phyloP scores from a whole-genome alignment of 2,797 vertebrate species.

The Coregonus sp. region DNA sequence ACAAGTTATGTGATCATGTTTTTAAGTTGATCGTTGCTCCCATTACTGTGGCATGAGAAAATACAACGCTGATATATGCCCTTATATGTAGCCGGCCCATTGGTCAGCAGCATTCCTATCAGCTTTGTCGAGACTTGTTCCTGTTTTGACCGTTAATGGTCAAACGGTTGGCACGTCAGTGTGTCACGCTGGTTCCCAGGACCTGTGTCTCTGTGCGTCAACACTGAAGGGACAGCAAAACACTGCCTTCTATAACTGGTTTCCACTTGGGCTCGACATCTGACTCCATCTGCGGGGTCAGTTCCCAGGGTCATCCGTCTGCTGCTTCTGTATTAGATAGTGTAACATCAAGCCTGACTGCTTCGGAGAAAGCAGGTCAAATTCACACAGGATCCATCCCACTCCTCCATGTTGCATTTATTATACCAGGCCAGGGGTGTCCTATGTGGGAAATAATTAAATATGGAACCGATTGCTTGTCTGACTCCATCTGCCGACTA shows the following conservation, averaged over 20 bases:
- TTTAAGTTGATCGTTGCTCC: background rate
- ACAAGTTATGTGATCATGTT: background rate
- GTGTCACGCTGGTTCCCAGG: conserved; percentile 25
- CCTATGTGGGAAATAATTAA: background rate
- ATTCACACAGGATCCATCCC: conserved; percentile 33
- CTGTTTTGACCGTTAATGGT: conserved; percentile 62
- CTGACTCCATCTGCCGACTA: background rate
- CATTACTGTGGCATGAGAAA: background rate
- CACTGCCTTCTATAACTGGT: background rate
- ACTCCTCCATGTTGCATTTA: no score
- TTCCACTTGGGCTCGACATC: background rate
- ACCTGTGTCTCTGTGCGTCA: conserved; percentile 14
- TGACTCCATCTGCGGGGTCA: conserved; percentile 14
- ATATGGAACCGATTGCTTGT: background rate
- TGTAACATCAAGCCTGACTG: conserved; percentile 37
- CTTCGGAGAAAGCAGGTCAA: conserved; percentile 49
- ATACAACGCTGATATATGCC: background rate
- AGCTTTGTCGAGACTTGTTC: conserved; percentile 1
- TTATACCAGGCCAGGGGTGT: background rate
- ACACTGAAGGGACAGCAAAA: background rate
- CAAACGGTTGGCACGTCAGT: conserved; percentile 4
- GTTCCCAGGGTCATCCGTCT: conserved; percentile 50
- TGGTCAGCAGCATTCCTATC: background rate
- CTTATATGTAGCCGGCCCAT: background rate
- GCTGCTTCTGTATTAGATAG: conserved; percentile 29